Base-by-base conservation (phyloP, 2,888 invertebrate genomes). In the Ceriagrion tenellum region DNA sequence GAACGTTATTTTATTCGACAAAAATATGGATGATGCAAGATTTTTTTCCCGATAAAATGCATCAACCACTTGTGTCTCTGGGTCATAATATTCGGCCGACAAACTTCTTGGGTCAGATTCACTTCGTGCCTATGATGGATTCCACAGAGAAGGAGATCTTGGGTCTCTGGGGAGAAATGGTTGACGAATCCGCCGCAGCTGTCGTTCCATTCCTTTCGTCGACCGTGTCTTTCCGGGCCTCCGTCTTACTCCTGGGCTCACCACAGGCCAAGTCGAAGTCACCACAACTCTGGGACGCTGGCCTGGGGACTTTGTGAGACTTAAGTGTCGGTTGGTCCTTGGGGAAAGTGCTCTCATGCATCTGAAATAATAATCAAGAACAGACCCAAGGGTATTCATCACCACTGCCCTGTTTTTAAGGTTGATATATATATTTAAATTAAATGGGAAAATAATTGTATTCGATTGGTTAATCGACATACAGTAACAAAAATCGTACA, bases 81-180 rank as follows among this genome's bases (percentile, higher is more conserved):
- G 20, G 69, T n/a, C n/a, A 59, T 20, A 26, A 69, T 12, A n/a
- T 81, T 35, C 81, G 12, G 81, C n/a, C n/a, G n/a, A n/a, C 26
- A 20, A 91, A 59, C 47, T 93, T 47, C 23, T 0, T 8, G 13
- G 23, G 91, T 10, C 0, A 20, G 16, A 40, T 55, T 96, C 97
- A 97, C 96, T 97, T 97, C 63, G 97, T 97, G n/a, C 98, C 98
- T 96, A 98, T 98, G 95, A 98, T 98, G n/a, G 98, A 98, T 96
- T 98, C 98, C n/a, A 98, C 98, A 23, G 98, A 98, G 96, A 98
- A 98, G 0, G 97, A 97, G 69, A 98, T 96, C 96, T 97, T 97
- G 30, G 96, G 96, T 88, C 96, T 95, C 13, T 95, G n/a, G 55
- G n/a, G 35, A 18, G 59, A 20, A 35, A 56, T 35, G 56, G n/a